Evolutionary conservation across 2,888 invertebrate species (phyloP), one percentile per base, ranked within the genome.

Genomic region (Empis livida): DNA sequence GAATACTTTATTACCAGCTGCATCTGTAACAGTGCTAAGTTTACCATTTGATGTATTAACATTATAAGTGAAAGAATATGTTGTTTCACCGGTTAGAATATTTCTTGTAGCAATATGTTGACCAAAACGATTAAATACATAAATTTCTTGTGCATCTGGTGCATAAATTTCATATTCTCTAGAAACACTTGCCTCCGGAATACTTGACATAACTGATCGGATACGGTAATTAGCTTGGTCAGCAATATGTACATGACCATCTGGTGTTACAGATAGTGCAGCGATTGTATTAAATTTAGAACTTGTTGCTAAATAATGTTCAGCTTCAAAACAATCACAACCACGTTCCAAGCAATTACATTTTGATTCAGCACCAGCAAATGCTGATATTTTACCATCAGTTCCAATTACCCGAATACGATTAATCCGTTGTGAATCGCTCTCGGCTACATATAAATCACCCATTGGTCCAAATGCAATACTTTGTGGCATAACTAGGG

Each of bases 31-130:
- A 0, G 90, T 88, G 59, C 89, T 90, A 16, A 97, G 73, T 63
- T 92, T 93, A 0, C 96, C 96, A 61, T 92, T 94, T 60, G 91
- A 93, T 0, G 95, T 95, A 63, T 95, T 95, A 0, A 95, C 92
- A 56, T 92, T 94, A 71, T 97, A 97, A 0, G 92, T 86, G 64
- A 96, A 97, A 3, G 88, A 81, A 64, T 94, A 96, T 54, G 89
- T 84, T 4, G 85, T 89, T 67, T 92, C 91, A 0, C 91, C 92
- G 0, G 95, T 95, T n/a, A 96, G 72, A 50, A 97, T 94, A 62
- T 94, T 93, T 56, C 85, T 85, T 0, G 95, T 96, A 47, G 88
- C 84, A 4, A 92, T 80, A 62, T 97, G 97, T 64, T 95, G 95
- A 0, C 97, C 97, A 61, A 93, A 92, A 55, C 91, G 74, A 60